Conservation (phyloP, 2,797 vertebrate species). For the Pseudochaenichthys georgianus region DNA sequence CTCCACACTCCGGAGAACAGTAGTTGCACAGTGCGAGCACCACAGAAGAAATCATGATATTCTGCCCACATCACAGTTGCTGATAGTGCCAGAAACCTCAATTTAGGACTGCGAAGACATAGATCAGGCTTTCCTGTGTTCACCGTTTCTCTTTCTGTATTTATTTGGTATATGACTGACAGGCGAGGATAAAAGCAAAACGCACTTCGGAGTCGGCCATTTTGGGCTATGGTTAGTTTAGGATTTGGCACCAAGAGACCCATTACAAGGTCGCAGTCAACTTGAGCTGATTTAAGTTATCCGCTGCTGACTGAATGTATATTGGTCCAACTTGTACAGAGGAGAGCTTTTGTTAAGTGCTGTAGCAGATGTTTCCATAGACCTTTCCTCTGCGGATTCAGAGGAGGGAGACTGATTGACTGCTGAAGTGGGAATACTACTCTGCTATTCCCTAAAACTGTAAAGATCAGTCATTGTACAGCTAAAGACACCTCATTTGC, state of each 20-base stretch:
- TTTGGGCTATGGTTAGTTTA: constrained; percentile 72
- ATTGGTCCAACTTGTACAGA: constrained; percentile 55
- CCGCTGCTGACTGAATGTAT: constrained; percentile 63
- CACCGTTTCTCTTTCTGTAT: constrained; percentile 69
- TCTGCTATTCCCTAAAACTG: constrained; percentile 36
- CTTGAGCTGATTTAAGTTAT: constrained; percentile 74
- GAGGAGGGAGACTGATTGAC: constrained; percentile 67
- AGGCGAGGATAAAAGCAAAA: constrained; percentile 31
- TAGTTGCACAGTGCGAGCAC: constrained; percentile 62
- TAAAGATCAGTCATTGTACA: constrained; percentile 42
- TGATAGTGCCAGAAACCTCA: constrained; percentile 68
- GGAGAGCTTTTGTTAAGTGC: constrained; percentile 59
- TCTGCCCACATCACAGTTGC: constrained; percentile 60
- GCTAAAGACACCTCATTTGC: constrained; percentile 34
- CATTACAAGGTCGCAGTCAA: constrained; percentile 68
- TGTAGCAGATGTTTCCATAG: constrained; percentile 81
- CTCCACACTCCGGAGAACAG: constrained; percentile 61
- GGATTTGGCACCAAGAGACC: constrained; percentile 67
- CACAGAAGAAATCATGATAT: constrained; percentile 65
- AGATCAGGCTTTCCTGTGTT: constrained; percentile 63
- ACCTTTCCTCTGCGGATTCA: constrained; percentile 48
- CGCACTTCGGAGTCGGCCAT: constrained; percentile 47
- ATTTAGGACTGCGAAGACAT: constrained; percentile 50
- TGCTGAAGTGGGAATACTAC: constrained; percentile 55
- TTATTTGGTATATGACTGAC: constrained; percentile 76